These are phyloP conservation scores for Erpornis zantholeuca DNA, from an alignment of 2,113 vertebrate genomes.

Conservation along the genomic window DNA sequence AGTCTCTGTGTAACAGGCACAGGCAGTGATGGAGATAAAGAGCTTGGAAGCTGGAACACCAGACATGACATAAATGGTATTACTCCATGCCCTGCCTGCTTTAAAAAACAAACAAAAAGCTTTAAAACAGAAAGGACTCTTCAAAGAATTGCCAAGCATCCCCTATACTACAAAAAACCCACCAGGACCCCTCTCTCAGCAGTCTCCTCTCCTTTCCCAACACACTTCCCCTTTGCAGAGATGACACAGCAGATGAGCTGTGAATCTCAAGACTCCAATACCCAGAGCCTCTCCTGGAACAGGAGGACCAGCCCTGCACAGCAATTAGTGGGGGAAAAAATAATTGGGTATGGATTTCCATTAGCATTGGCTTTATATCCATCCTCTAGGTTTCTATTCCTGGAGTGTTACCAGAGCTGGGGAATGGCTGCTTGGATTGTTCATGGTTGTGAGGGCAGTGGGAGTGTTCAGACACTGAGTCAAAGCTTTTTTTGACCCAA, in stretches of 20 bases:
- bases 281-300: not conserved
- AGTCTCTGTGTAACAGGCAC: not conserved
- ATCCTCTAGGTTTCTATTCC: not conserved
- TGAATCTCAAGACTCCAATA: not conserved
- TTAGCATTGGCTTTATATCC: not conserved
- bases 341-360: not conserved
- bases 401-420: not conserved
- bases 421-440: not conserved
- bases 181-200: not conserved
- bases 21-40: not conserved
- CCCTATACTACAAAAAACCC: not conserved
- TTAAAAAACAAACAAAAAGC: not conserved
- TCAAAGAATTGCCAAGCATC: not conserved
- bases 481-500: not conserved
- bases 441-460: not conserved
- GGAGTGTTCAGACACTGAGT: not conserved
- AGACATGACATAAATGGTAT: not conserved
- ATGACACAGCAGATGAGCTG: not conserved
- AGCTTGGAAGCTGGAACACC: not conserved
- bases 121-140: not conserved
- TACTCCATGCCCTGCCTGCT: not conserved
- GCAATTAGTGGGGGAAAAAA: not conserved
- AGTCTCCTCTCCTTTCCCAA: not conserved
- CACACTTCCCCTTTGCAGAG: not conserved
- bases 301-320: not conserved